phyloP scores from a whole-genome alignment of 2,888 invertebrate species.

The Agrotis clavis region DNA sequence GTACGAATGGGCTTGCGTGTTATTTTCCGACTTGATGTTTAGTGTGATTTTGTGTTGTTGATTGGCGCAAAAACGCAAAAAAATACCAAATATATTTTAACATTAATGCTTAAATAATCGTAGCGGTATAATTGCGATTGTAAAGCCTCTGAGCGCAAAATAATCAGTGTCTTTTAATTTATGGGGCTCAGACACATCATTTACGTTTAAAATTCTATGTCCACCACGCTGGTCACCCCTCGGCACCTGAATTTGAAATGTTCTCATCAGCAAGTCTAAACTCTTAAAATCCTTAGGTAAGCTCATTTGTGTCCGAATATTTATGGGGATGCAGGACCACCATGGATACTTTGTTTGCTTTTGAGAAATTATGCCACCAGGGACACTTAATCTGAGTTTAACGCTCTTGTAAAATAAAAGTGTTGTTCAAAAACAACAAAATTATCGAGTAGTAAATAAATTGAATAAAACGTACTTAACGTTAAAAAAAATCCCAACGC shows the following conservation, averaged over 20 bases:
- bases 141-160: conserved; percentile 4
- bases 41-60: conserved; percentile 44
- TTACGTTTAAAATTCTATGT: conserved; percentile 51
- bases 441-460: too few species aligned
- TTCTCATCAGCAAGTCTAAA: conserved; percentile 71
- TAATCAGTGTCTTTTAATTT: conserved; percentile 24
- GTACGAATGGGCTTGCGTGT: conserved; percentile 68
- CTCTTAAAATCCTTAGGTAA: conserved; percentile 67
- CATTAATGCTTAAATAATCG: not conserved
- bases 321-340: conserved; percentile 54
- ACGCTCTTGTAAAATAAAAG: not conserved
- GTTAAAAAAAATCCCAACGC: too few species aligned
- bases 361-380: not conserved
- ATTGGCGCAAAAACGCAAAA: conserved; percentile 34
- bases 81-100: not conserved
- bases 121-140: not conserved
- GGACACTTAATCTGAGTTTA: not conserved
- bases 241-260: conserved; percentile 68
- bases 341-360: conserved; percentile 21
- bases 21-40: conserved; percentile 56
- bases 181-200: conserved; percentile 24
- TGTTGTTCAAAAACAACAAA: not conserved
- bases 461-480: too few species aligned
- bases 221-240: conserved; percentile 41
- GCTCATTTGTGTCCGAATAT: conserved; percentile 65